A percentile compares a stretch with the other conserved stretches of the same genome.
These are phyloP conservation scores for Cantharis rustica DNA, from an alignment of 2,888 invertebrate species.

Conservation along the genomic window DNA sequence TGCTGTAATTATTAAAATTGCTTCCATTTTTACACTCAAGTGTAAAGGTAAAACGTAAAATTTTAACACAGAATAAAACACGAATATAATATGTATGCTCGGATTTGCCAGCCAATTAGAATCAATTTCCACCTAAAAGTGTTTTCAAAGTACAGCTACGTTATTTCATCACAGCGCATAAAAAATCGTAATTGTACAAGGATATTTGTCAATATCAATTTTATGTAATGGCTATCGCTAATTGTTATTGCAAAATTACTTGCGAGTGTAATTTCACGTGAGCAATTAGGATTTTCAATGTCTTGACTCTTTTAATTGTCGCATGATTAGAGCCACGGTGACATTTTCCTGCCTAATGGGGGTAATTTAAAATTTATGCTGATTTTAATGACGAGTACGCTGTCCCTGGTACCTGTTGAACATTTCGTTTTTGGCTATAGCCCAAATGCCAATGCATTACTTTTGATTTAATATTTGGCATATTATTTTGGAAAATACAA, in stretches of 20 bases:
- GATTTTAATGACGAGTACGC: background rate
- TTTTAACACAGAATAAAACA: background rate
- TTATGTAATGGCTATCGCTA: background rate
- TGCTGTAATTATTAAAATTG: background rate
- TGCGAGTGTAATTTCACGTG: background rate
- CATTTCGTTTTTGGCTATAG: background rate
- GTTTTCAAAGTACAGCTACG: background rate
- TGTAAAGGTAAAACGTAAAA: background rate
- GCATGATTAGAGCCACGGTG: background rate
- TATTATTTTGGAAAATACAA: no score
- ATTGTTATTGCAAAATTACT: background rate
- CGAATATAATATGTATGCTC: background rate
- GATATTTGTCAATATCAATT: background rate
- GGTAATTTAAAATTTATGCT: background rate
- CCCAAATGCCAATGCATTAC: background rate
- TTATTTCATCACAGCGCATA: background rate
- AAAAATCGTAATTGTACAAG: background rate
- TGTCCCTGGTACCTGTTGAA: background rate
- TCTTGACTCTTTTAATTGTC: background rate
- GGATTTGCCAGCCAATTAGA: background rate
- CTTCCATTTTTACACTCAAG: background rate
- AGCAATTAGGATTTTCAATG: background rate
- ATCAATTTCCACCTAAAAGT: background rate
- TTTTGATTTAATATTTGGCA: background rate
- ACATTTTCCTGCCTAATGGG: background rate